Conservation (phyloP, 2,113 vertebrate genomes). For the Paradoxurus hermaphroditus region DNA sequence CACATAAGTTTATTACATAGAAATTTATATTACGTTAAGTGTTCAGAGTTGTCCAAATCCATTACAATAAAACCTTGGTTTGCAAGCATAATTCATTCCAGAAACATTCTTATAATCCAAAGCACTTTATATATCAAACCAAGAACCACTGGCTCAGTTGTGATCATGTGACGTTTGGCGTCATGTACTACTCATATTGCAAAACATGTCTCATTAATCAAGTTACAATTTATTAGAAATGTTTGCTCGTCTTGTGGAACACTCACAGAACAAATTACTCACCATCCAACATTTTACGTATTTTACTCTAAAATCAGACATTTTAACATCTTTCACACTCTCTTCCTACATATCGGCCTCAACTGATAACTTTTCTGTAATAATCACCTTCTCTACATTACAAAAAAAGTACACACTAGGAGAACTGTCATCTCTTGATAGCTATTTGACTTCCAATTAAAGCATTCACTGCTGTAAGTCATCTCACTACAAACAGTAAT, state of each 20-base stretch:
- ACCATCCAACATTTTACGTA: not conserved
- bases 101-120: too few relatives aligned
- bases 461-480: not conserved
- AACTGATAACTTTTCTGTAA: conserved; percentile 7
- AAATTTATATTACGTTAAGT: conserved; percentile 8
- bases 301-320: conserved; percentile 40
- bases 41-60: not conserved
- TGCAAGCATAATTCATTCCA: too few relatives aligned
- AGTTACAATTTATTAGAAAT: too few relatives aligned
- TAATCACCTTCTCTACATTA: conserved; percentile 29
- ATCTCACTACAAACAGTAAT: conserved; percentile 23
- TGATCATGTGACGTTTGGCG: too few relatives aligned
- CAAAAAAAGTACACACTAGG: not conserved
- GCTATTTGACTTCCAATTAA: conserved; percentile 23
- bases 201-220: too few relatives aligned
- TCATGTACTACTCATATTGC: too few relatives aligned
- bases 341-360: not conserved
- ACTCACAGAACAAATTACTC: too few relatives aligned
- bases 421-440: conserved; percentile 23
- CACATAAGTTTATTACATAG: not conserved
- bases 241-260: too few relatives aligned
- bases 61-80: not conserved
- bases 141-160: too few relatives aligned
- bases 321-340: not conserved
- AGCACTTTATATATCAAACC: too few relatives aligned